These are phyloP conservation scores for Temnothorax longispinosus DNA, from an alignment of 1,140 invertebrate species.

Conservation along the genomic window DNA sequence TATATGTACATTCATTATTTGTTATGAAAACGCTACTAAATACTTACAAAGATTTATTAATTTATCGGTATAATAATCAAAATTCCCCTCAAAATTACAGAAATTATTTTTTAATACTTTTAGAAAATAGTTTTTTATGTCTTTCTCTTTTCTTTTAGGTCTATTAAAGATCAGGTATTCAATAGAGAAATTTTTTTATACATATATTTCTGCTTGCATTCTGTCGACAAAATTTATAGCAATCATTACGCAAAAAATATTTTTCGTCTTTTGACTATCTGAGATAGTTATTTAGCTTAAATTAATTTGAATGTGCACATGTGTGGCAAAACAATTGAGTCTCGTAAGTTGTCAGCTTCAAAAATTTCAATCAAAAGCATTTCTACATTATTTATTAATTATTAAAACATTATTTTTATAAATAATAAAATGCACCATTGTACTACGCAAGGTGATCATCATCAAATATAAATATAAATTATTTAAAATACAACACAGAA, in stretches of 20 bases:
- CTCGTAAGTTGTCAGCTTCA: not conserved
- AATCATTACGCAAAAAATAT: not conserved
- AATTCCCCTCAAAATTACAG: not conserved
- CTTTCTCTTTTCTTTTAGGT: not conserved
- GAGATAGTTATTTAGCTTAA: not conserved
- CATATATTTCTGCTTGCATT: not conserved
- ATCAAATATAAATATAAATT: not conserved
- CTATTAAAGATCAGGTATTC: not conserved
- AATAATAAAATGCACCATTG: not conserved
- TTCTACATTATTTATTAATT: not conserved
- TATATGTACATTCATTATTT: not conserved
- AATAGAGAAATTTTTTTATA: not conserved
- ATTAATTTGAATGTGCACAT: not conserved
- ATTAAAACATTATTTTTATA: not conserved
- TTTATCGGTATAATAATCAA: not conserved
- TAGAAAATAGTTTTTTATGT: not conserved
- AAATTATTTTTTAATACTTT: not conserved
- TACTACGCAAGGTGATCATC: not conserved
- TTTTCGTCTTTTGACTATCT: not conserved
- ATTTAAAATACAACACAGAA: not conserved
- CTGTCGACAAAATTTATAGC: not conserved
- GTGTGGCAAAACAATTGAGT: not conserved
- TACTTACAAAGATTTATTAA: not conserved
- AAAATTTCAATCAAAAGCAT: not conserved
- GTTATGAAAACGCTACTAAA: not conserved